Base-by-base conservation (phyloP, 2,113 vertebrate species). In the Anolis carolinensis region DNA sequence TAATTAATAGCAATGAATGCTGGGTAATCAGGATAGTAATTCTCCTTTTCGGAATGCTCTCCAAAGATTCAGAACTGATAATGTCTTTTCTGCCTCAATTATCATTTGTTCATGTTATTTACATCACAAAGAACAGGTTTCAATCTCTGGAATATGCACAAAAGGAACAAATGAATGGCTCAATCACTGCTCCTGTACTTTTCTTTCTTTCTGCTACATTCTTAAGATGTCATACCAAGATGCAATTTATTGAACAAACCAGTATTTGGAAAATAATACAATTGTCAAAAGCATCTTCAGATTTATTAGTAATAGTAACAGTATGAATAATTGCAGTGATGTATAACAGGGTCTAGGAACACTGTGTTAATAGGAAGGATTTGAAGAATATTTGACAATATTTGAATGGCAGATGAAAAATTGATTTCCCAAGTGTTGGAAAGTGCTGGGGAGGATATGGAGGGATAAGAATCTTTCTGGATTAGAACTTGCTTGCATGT, bases 1-100 rank as follows among this genome's bases (percentile, higher is more conserved):
- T 91, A 90, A 91, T 89, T 89, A 93, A 92, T 86, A 91, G 83
- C 80, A 89, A 86, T 82, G 83, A 84, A 25, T 83, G 34, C 11
- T 81, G 87, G 90, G 86, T 90, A 90, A 91, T 88, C 78, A n/a
- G 50, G 73, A 72, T 16, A 71, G 36, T 77, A 91, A 89, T 89
- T 91, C 75, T 79, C 39, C 68, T 63, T 83, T 50, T 50, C 5
- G 0, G 79, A 52, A 88, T 4, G 1, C 1, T 82, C 14, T 87
- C 72, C 82, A 85, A 94, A 91, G 89, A 89, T 89, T 90, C 85
- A 82, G 44, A 87, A 79, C 71, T 76, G n/a, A 52, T 82, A 44
- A 85, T 81, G 83, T 2, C 36, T 84, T 91, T 91, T 86, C 44
- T 89, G 48, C 63, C 72, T 71, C 50, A 18, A 59, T 79, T 59